phyloP scores from a whole-genome alignment of 2,888 invertebrate genomes.

The Desoria tigrina region DNA sequence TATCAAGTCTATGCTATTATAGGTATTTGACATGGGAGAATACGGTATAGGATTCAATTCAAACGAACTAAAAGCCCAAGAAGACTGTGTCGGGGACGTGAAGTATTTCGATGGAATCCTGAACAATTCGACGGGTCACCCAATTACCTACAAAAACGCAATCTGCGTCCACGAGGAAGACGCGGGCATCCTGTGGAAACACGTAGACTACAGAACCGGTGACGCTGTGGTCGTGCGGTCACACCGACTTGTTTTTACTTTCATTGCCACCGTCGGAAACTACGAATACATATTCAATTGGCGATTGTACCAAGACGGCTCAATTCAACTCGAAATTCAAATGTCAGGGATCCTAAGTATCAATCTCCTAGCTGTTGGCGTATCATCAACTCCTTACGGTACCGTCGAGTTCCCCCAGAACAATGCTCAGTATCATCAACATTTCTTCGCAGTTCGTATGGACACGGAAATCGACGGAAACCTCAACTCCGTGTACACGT shows the following conservation, averaged over 20 bases:
- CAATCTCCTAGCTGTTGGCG: conserved; percentile 20
- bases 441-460: conserved; percentile 30
- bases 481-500: conserved; percentile 26
- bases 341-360: conserved; percentile 30
- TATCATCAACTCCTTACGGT: too few relatives aligned
- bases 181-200: conserved; percentile 43
- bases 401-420: conserved; percentile 20
- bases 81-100: conserved; percentile 32
- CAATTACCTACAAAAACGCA: not conserved
- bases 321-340: too few relatives aligned
- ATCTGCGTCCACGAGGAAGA: conserved; percentile 39
- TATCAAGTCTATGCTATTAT: not conserved
- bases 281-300: conserved; percentile 41
- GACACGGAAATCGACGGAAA: conserved; percentile 40
- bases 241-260: conserved; percentile 23
- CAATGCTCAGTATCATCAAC: conserved; percentile 27
- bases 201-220: conserved; percentile 26
- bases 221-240: conserved; percentile 15
- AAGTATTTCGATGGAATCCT: conserved; percentile 26
- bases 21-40: conserved; percentile 38
- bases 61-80: conserved; percentile 2
- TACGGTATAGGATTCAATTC: conserved; percentile 30
- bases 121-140: conserved; percentile 27
- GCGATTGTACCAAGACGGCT: conserved; percentile 38
- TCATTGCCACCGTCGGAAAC: conserved; percentile 22